Conservation (phyloP, 2,888 invertebrate species). For the Aradus depressus region DNA sequence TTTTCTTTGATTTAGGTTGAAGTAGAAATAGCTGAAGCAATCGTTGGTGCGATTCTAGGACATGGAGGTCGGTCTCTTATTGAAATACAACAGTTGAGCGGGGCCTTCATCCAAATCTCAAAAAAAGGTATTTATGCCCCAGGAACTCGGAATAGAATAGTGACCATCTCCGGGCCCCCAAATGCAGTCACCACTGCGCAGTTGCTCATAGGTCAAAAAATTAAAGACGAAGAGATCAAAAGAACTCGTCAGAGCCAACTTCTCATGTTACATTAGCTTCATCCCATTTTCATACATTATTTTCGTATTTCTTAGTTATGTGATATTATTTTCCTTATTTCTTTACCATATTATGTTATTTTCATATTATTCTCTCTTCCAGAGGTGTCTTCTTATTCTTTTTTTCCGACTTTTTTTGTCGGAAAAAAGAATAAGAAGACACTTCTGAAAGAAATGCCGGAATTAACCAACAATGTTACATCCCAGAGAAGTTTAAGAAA, state of each 20-base stretch:
- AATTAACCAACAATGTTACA: too few species aligned
- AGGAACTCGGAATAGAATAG: slow-evolving; percentile 93
- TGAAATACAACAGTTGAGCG: slow-evolving; percentile 93
- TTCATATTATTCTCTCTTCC: too few species aligned
- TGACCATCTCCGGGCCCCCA: slow-evolving; percentile 84
- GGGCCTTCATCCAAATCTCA: slow-evolving; percentile 96
- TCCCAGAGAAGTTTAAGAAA: too few species aligned
- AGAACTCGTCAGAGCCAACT: slow-evolving; percentile 68
- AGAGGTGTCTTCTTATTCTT: too few species aligned
- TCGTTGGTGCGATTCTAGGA: slow-evolving; percentile 93
- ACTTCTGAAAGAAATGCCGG: too few species aligned
- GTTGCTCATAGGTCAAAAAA: slow-evolving; percentile 92
- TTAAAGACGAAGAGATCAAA: slow-evolving; percentile 90
- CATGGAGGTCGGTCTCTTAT: slow-evolving; percentile 92
- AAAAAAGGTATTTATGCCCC: slow-evolving; percentile 97
- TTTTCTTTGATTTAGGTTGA: slow-evolving; percentile 46
- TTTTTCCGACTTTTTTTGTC: too few species aligned
- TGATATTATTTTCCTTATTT: too few species aligned
- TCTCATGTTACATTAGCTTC: slow-evolving; percentile 36
- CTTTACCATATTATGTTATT: too few species aligned
- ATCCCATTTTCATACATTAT: too few species aligned
- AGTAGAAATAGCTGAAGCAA: slow-evolving; percentile 84
- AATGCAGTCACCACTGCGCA: slow-evolving; percentile 84
- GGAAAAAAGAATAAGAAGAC: too few species aligned
- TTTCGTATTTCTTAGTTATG: too few species aligned